Conservation (phyloP, 1,140 invertebrate species). For the Cardiocondyla obscurior region DNA sequence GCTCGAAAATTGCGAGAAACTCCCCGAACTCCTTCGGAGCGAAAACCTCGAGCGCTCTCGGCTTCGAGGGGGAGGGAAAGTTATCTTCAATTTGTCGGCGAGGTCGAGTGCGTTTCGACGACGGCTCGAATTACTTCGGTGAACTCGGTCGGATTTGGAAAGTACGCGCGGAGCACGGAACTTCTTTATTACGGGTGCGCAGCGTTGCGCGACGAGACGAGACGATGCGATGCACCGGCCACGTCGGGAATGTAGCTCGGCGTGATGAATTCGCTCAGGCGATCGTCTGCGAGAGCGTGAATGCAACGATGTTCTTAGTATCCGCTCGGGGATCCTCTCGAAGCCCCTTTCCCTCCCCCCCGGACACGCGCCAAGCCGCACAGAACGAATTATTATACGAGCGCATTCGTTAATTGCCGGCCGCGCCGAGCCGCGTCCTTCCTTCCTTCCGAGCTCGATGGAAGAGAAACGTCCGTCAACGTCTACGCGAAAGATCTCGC, state of each 20-base stretch:
- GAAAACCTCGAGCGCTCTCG: too few relatives aligned
- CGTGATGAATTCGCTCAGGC: slow-evolving; percentile 12
- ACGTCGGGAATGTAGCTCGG: slow-evolving; percentile 73
- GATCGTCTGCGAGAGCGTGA: slow-evolving; percentile 78
- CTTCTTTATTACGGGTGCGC: background rate
- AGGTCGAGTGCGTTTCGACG: background rate
- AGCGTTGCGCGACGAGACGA: slow-evolving; percentile 23
- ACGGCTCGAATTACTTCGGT: background rate
- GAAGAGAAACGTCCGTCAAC: background rate
- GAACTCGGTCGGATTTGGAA: background rate
- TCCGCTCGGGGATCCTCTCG: slow-evolving; percentile 59
- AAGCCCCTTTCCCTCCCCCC: too few relatives aligned
- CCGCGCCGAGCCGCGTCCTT: background rate
- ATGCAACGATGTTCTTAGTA: slow-evolving; percentile 68
- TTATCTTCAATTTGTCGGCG: background rate
- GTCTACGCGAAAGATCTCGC: background rate
- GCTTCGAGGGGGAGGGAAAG: too few relatives aligned
- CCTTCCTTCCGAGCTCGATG: background rate
- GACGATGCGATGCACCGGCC: background rate
- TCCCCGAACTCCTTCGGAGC: too few relatives aligned
- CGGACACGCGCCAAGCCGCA: slow-evolving; percentile 47
- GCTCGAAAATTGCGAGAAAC: background rate
- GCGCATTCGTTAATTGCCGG: slow-evolving; percentile 52
- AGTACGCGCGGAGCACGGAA: background rate
- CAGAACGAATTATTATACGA: slow-evolving; percentile 56